Percentiles rank a stretch among this genome's conserved stretches.
Evolutionary conservation across 2,888 invertebrate genomes (phyloP).

Genomic region (Lepas anatifera): DNA sequence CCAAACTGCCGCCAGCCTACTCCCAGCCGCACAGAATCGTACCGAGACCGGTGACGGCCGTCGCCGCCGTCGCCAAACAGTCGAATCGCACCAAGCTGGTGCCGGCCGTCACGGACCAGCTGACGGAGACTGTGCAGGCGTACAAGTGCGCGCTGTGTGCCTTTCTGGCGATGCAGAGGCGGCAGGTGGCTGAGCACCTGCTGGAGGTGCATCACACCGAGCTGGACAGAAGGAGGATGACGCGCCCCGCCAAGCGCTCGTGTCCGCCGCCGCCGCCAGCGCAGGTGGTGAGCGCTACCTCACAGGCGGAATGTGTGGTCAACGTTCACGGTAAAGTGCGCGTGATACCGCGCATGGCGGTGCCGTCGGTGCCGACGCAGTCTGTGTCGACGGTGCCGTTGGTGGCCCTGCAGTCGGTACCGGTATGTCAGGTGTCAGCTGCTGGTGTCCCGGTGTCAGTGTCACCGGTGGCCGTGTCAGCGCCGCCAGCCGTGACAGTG

Average conservation of each 20-base stretch:
- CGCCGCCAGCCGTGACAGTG: no score
- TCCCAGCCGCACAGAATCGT: background rate
- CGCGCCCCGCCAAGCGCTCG: no score
- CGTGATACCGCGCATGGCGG: background rate
- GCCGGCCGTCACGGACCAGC: background rate
- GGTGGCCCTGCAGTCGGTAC: no score
- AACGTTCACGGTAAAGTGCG: background rate
- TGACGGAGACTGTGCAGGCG: background rate
- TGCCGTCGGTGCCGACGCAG: no score
- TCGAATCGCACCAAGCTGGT: background rate
- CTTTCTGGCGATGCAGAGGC: background rate
- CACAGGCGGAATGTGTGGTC: background rate
- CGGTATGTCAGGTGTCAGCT: no score
- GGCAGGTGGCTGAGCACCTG: background rate
- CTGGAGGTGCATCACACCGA: background rate
- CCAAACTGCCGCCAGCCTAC: background rate
- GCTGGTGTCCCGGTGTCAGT: no score
- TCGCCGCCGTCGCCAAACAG: no score
- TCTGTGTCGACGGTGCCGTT: no score
- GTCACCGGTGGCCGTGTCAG: no score
- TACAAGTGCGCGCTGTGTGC: background rate
- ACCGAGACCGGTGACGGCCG: background rate
- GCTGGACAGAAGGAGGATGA: background rate
- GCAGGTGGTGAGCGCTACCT: background rate
- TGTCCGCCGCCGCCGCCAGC: background rate